phyloP scores from a whole-genome alignment of 2,113 vertebrate genomes.

The Salvelinus alpinus region DNA sequence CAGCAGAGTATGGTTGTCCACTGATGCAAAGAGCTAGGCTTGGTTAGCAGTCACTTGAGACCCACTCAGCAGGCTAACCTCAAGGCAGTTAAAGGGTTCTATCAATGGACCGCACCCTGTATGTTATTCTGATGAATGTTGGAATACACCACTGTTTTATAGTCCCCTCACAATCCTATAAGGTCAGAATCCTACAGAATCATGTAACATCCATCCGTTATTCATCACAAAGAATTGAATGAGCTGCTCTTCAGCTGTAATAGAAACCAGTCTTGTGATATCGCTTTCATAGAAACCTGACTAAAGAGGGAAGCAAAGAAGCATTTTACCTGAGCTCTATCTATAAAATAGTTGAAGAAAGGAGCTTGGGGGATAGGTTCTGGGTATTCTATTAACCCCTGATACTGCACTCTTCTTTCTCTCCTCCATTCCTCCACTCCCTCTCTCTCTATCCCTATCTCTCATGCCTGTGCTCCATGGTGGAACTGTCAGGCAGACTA shows the following conservation, averaged over 20 bases:
- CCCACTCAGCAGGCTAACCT: not conserved
- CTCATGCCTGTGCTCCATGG: slow-evolving; percentile 1
- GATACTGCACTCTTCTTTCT: not conserved
- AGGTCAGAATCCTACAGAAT: not conserved
- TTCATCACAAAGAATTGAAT: not conserved
- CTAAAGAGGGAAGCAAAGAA: not conserved
- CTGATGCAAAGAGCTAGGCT: not conserved
- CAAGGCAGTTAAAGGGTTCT: not conserved
- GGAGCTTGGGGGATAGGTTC: not conserved
- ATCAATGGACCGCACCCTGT: not conserved
- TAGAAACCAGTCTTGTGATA: not conserved
- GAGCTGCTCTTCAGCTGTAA: not conserved
- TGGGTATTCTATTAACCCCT: slow-evolving; percentile 14
- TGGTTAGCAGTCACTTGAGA: not conserved
- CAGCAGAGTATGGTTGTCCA: too few relatives aligned
- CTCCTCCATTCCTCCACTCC: not conserved
- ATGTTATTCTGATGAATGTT: not conserved
- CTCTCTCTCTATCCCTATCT: not conserved
- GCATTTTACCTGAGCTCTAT: not conserved
- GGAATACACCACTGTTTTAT: not conserved
- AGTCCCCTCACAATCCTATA: not conserved
- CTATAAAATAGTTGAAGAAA: not conserved
- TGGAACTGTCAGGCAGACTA: slow-evolving; percentile 34
- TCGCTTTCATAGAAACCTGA: not conserved
- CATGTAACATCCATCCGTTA: not conserved